Base-by-base conservation (phyloP, 2,888 invertebrate species). In the Ennomos quercinarius region DNA sequence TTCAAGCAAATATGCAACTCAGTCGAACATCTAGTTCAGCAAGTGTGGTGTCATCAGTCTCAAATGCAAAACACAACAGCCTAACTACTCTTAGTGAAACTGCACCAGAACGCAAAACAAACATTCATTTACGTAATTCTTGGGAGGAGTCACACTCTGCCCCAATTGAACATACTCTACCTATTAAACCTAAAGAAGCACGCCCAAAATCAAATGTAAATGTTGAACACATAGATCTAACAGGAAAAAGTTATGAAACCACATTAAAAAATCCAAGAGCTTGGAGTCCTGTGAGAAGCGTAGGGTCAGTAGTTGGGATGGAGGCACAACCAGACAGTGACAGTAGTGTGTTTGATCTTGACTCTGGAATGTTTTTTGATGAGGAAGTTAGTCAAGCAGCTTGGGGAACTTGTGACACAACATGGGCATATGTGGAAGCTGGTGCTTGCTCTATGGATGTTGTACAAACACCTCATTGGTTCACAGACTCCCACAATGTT, bases 301-400 rank as follows among this genome's bases (percentile, higher is more conserved):
- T 97, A 9, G 97, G 97, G 9, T 97, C 97, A 27, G 95, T 97
- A 48, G 95, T 95, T 13, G 97, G 96, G 1, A 96, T 96, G 75
- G 97, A 97, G 86, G 97, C 96, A n/a, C 96, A 97, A 81, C 96
- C 97, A 3, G 97, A 97, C 79, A 96, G 96, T 66, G 97, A 97
- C 79, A 96, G 96, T 50, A 95, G 96, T 76, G 95, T 96, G 9
- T 97, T 96, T 84, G 96, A 96, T 91, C 94, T 95, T 5, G 97
- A 96, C 76, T 96, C 96, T 4, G 96, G 96, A 57, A 95, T 96
- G 77, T 97, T 95, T 76, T 96, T 95, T 66, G 96, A 96, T 86
- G 97, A 97, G 76, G 97, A 97, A 80, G 93, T 94, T 13, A 95
- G 95, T 74, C 94, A 94, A 74, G 94, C 94, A 65, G 95, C 95